Evolutionary conservation across 2,113 vertebrate species (phyloP), one percentile per base, ranked within the genome.

Genomic region (Trogon surrucura): DNA sequence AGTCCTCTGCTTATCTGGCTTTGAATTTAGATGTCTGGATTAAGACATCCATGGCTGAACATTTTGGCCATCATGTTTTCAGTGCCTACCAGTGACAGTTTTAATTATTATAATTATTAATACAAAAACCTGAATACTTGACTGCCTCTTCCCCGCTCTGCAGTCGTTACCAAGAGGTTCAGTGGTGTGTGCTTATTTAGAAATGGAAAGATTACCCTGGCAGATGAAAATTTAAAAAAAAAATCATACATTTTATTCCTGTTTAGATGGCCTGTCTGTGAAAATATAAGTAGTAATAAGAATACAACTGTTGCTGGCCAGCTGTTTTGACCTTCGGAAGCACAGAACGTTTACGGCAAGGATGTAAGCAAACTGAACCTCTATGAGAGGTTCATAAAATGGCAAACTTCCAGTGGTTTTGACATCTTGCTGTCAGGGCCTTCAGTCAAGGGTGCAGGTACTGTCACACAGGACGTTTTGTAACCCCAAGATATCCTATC

Each of bases 81-180:
- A 50, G 67, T 79, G 45, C 88, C 86, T 86, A 70, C 48, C 61
- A 75, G 53, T 89, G 88, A 91, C 69, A 74, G 73, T 65, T 67
- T 85, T 91, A 94, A 91, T 97, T 96, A 94, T 80, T 88, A 41
- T 88, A 88, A 96, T 90, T 92, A 89, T 79, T 57, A 54, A 69
- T 34, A 69, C 38, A 80, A 61, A 60, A 65, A 13, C 6, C 9
- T 1, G 9, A 86, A 44, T 30, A 32, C 61, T 65, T 60, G 56
- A 14, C 56, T 93, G 65, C 54, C 61, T 50, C 44, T 88, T 94
- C 80, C 34, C n/a, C 19, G n/a, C 67, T 70, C 56, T 41, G 17
- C 36, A 81, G 80, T 65, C 45, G 19, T 81, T 50, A 57, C 38
- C 21, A 36, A 61, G 73, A 89, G n/a, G 11, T 71, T 93, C 66